Conservation (phyloP, 2,797 vertebrate genomes). For the Eupleurogrammus muticus region DNA sequence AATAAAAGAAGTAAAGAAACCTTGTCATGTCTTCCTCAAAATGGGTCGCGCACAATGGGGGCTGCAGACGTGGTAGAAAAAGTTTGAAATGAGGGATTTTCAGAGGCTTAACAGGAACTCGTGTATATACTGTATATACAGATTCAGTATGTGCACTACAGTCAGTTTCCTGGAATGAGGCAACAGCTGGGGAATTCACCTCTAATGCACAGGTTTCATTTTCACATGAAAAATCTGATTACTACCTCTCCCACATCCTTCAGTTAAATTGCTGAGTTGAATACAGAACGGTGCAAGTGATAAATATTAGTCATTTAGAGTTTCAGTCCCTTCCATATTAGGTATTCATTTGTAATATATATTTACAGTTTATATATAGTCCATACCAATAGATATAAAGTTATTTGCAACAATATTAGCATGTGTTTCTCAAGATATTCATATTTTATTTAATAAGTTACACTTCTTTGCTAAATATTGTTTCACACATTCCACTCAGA, state of each 20-base stretch:
- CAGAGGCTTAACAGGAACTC: constrained; percentile 70
- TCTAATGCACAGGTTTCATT: constrained; percentile 82
- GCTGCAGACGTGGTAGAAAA: background rate
- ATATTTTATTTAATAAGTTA: background rate
- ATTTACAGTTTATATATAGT: background rate
- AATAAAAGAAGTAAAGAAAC: constrained; percentile 73
- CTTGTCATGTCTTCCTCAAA: constrained; percentile 11
- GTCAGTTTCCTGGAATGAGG: constrained; percentile 85
- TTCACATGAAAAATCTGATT: constrained; percentile 80
- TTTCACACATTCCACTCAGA: background rate
- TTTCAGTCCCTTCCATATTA: no score
- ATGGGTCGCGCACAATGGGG: background rate
- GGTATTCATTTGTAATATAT: no score
- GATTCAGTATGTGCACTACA: constrained; percentile 52
- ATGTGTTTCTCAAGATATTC: background rate
- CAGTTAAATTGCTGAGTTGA: constrained; percentile 51
- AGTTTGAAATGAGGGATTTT: constrained; percentile 67
- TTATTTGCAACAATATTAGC: background rate
- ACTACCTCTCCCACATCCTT: constrained; percentile 67
- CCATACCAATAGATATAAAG: background rate
- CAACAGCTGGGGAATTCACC: constrained; percentile 83
- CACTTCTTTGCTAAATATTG: background rate
- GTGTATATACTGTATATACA: constrained; percentile 46
- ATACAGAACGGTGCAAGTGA: constrained; percentile 33
- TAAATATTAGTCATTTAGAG: background rate